Percentiles rank a stretch among this genome's conserved stretches.
Evolutionary conservation across 2,797 vertebrate species (phyloP).

Genomic region (Loriculus beryllinus): DNA sequence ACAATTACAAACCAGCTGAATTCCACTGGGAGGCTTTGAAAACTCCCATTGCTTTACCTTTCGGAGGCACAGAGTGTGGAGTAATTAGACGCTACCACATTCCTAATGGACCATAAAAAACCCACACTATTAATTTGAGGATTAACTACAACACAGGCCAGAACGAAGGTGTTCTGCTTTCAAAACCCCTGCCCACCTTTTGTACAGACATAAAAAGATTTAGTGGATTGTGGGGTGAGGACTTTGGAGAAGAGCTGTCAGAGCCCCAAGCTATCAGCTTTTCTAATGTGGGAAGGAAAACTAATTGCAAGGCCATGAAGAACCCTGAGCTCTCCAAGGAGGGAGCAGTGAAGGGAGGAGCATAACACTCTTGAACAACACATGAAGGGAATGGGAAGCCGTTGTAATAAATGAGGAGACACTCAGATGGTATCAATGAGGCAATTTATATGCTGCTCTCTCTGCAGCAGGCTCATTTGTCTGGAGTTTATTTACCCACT

Average conservation of each 20-base stretch:
- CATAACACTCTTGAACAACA: neutral
- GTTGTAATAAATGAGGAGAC: conserved; percentile 17
- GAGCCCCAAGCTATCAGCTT: neutral
- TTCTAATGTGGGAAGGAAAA: conserved; percentile 4
- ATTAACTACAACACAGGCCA: conserved; percentile 29
- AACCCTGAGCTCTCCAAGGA: neutral
- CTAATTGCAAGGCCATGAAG: conserved; percentile 1
- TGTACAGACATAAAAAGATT: neutral
- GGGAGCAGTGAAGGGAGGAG: neutral
- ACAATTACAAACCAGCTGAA: conserved; percentile 31
- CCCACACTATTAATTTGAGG: conserved; percentile 40
- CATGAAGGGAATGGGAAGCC: neutral
- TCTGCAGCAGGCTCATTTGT: conserved; percentile 34
- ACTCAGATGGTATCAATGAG: conserved; percentile 41
- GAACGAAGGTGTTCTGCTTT: conserved; percentile 1
- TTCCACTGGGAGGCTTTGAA: conserved; percentile 33
- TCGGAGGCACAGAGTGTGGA: conserved; percentile 13
- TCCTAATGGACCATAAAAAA: conserved; percentile 62
- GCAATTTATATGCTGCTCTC: conserved; percentile 51
- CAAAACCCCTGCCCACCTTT: conserved; percentile 31
- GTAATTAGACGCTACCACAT: conserved; percentile 53
- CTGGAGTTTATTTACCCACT: conserved; percentile 52
- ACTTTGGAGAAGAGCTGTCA: neutral
- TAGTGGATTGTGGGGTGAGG: neutral
- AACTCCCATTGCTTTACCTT: conserved; percentile 30